Conservation (phyloP, 1,140 invertebrate species). For the Listronotus bonariensis region DNA sequence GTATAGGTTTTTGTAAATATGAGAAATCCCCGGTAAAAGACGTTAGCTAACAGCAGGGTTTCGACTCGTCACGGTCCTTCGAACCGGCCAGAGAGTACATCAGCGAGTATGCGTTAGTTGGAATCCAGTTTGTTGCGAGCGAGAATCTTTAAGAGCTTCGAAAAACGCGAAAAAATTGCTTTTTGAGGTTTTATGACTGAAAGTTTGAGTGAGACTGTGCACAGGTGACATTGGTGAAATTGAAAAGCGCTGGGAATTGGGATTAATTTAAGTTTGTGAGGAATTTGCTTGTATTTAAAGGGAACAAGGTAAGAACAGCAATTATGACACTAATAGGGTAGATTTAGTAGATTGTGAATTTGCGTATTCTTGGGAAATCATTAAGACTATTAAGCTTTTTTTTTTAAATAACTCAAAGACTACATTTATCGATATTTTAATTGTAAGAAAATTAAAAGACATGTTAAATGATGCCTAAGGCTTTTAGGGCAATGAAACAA, state of each 20-base stretch:
- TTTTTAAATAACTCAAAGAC: too few relatives aligned
- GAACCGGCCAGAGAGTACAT: conserved; percentile 14
- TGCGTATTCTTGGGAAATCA: too few relatives aligned
- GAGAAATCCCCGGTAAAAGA: background rate
- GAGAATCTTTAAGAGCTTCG: conserved; percentile 11
- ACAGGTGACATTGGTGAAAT: too few relatives aligned
- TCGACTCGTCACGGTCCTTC: conserved; percentile 30
- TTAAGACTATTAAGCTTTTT: too few relatives aligned
- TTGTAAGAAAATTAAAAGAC: too few relatives aligned
- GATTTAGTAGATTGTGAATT: too few relatives aligned
- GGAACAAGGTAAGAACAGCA: too few relatives aligned
- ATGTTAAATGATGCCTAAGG: too few relatives aligned
- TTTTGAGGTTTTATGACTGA: conserved; percentile 29
- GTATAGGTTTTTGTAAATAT: background rate
- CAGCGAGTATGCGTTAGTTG: conserved; percentile 22
- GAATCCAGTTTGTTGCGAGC: conserved; percentile 21
- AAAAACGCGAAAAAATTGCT: conserved; percentile 11
- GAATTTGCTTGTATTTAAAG: too few relatives aligned
- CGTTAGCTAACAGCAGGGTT: conserved; percentile 10
- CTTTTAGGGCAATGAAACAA: too few relatives aligned
- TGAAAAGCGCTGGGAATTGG: background rate
- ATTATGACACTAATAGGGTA: too few relatives aligned
- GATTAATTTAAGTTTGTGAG: conserved; percentile 8
- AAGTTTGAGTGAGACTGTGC: conserved; percentile 28
- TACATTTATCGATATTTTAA: too few relatives aligned